phyloP scores from a whole-genome alignment of 2,888 invertebrate genomes.

The Ormyrus nitidulus region DNA sequence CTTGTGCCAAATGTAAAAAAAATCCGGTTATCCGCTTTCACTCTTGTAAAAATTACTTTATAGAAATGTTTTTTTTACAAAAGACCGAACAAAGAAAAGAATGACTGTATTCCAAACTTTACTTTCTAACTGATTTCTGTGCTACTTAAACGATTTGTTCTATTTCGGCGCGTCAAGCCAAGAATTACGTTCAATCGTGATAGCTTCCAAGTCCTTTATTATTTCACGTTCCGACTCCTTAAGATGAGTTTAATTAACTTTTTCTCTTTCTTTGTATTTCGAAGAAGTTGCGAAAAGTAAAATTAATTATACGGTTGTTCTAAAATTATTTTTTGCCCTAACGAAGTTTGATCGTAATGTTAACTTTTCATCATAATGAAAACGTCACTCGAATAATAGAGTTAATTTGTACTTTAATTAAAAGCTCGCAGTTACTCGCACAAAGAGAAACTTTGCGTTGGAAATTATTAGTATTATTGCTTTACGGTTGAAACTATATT shows the following conservation, averaged over 20 bases:
- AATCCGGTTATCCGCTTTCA: neutral
- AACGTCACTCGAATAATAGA: conserved; percentile 47
- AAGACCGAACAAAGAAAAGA: neutral
- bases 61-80: neutral
- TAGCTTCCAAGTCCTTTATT: conserved; percentile 40
- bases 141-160: conserved; percentile 32
- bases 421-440: conserved; percentile 31
- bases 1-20: neutral
- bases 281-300: conserved; percentile 7
- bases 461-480: conserved; percentile 39
- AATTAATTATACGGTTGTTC: conserved; percentile 51
- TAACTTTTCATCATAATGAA: conserved; percentile 45
- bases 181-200: conserved; percentile 39
- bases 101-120: conserved; percentile 26
- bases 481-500: no score
- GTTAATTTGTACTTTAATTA: conserved; percentile 50
- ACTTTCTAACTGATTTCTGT: conserved; percentile 38
- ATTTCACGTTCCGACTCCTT: conserved; percentile 38
- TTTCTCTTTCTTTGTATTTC: conserved; percentile 7
- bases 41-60: conserved; percentile 12
- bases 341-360: conserved; percentile 31
- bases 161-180: conserved; percentile 23
- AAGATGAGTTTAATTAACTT: conserved; percentile 49
- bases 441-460: conserved; percentile 47
- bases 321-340: conserved; percentile 40